Evolutionary conservation across 2,113 vertebrate species (phyloP), one percentile per base, ranked within the genome.

Genomic region (Sebastes schlegelii): DNA sequence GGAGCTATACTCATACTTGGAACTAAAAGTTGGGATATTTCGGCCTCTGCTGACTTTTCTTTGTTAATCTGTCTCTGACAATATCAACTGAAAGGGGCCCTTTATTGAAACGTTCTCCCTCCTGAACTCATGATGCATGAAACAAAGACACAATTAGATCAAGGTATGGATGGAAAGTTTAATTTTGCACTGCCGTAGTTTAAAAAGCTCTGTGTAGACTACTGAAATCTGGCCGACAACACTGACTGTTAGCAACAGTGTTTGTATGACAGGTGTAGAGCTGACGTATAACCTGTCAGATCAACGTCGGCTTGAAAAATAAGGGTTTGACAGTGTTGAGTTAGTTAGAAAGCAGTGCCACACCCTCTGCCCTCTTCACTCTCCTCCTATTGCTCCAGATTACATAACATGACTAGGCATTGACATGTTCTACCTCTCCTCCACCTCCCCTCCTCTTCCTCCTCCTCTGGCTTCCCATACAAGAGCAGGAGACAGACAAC

Each of bases 401-500:
- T 92, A 92, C 88, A 88, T 93, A 92, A 94, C 81, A 87, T 68
- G 60, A 86, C 71, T 81, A 88, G 65, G 48, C 54, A 69, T 81
- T 89, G 87, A 85, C 82, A 87, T 65, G 66, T 68, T 88, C 62
- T 79, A 72, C 68, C 65, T 75, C 77, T 66, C 63, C 80, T 49
- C 16, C 40, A 14, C 40, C 60, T 60, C 68, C 40, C 21, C 54
- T 71, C 62, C 45, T 57, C 55, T 34, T 63, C 61, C 68, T 43
- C 77, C 42, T 83, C 81, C 40, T 68, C 69, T 21, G 12, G 70
- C 88, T 83, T 81, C 81, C 82, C 80, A 84, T 83, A 76, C 76
- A 79, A 68, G 68, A 26, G 77, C 77, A 89, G 87, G 81, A 92
- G 90, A 94, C 84, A 89, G 91, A 94, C 88, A 94, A 94, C 89